Conservation (phyloP, 2,797 vertebrate species). For the Tangara arthus region DNA sequence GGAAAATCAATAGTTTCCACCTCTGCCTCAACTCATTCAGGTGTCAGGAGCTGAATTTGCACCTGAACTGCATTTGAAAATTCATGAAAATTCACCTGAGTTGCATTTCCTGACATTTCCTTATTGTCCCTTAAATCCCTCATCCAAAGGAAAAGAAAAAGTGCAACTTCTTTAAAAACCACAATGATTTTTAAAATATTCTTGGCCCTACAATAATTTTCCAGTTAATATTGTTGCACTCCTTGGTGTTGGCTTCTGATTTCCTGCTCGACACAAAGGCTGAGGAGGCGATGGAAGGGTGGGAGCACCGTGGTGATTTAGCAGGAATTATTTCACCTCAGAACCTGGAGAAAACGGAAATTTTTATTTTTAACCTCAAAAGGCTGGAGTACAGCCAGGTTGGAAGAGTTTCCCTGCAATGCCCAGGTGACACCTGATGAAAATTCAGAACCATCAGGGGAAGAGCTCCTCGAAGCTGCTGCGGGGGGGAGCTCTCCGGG, state of each 20-base stretch:
- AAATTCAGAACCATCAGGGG: background rate
- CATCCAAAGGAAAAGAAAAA: background rate
- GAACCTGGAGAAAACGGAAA: background rate
- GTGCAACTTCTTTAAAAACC: background rate
- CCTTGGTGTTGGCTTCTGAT: too few species aligned
- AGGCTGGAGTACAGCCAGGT: background rate
- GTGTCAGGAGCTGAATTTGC: background rate
- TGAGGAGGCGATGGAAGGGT: background rate
- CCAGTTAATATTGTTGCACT: too few species aligned
- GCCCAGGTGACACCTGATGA: background rate
- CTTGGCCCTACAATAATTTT: too few species aligned
- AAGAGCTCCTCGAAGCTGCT: background rate
- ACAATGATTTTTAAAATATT: too few species aligned
- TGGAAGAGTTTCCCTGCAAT: background rate
- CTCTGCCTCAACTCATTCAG: conserved; percentile 46
- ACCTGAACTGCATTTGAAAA: background rate
- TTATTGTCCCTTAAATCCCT: conserved; percentile 11
- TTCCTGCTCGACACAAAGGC: too few species aligned
- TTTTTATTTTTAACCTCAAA: background rate
- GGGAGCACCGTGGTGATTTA: background rate
- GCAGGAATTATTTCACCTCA: background rate
- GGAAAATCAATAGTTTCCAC: conserved; percentile 28
- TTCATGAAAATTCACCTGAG: too few species aligned
- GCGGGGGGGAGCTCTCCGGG: background rate
- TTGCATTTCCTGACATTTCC: conserved; percentile 54